phyloP scores from a whole-genome alignment of 2,797 vertebrate species.

The Pangasius sanitwongsei region DNA sequence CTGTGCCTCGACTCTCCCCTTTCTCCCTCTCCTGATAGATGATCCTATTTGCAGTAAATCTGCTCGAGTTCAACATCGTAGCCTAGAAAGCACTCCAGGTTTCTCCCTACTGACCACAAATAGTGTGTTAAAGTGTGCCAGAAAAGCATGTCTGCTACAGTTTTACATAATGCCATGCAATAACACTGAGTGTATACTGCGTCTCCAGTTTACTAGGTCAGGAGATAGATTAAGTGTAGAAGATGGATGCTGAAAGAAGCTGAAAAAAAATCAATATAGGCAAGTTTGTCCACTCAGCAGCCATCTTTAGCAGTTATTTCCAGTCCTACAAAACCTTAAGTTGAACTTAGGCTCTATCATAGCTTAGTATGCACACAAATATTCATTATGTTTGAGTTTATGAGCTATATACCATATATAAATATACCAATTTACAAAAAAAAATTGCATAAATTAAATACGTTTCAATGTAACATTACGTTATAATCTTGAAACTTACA shows the following conservation, averaged over 20 bases:
- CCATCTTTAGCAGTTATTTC: neutral
- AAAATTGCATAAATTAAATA: too few species aligned
- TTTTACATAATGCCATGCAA: neutral
- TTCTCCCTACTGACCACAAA: constrained; percentile 43
- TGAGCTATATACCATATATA: neutral
- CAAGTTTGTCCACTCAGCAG: neutral
- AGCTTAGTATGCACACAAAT: neutral
- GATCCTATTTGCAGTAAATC: constrained; percentile 77
- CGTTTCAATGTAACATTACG: too few species aligned
- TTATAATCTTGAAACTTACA: too few species aligned
- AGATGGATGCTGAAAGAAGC: neutral
- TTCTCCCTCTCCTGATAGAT: constrained; percentile 70
- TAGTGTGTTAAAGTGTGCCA: constrained; percentile 12
- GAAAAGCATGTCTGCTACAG: neutral
- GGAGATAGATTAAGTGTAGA: neutral
- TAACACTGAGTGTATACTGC: neutral
- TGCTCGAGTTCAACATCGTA: constrained; percentile 64
- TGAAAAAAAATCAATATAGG: neutral
- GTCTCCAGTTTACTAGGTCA: neutral
- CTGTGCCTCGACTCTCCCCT: constrained; percentile 41
- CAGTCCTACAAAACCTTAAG: neutral
- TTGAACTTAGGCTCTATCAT: neutral
- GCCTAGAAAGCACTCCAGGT: neutral
- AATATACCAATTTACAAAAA: too few species aligned
- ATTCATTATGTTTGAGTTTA: neutral